Conservation (phyloP, 2,797 vertebrate genomes). For the Serranus cabrilla region DNA sequence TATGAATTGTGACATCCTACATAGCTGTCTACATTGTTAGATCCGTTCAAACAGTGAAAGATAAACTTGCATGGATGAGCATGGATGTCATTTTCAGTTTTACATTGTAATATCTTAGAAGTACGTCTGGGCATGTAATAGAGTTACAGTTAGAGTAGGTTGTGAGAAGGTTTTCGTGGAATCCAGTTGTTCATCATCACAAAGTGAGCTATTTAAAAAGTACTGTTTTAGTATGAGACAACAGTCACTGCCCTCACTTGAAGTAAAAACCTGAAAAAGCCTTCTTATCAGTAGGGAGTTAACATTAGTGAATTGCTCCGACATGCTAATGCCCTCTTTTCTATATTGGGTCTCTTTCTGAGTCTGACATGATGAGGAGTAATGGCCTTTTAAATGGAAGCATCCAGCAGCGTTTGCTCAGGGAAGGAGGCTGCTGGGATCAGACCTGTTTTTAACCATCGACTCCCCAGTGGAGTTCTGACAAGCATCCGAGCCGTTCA, state of each 20-base stretch:
- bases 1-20: neutral
- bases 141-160: no score
- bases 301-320: conserved; percentile 25
- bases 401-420: conserved; percentile 37
- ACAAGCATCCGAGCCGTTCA: conserved; percentile 28
- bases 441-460: conserved; percentile 50
- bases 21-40: neutral
- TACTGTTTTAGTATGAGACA: neutral
- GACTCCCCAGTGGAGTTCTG: conserved; percentile 40
- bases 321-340: conserved; percentile 46
- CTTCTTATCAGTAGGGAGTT: conserved; percentile 13
- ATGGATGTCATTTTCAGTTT: neutral
- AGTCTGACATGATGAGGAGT: conserved; percentile 45
- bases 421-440: conserved; percentile 35
- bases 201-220: neutral
- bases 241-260: neutral
- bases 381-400: conserved; percentile 51
- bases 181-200: no score
- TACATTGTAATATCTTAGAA: no score
- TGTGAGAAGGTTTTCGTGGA: no score
- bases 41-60: neutral
- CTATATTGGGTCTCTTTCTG: conserved; percentile 38
- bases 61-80: neutral
- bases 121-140: no score
- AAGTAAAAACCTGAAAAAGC: neutral